Evolutionary conservation across 2,888 invertebrate species (phyloP), one percentile per base, ranked within the genome.

Genomic region (Willowsia nigromaculata): DNA sequence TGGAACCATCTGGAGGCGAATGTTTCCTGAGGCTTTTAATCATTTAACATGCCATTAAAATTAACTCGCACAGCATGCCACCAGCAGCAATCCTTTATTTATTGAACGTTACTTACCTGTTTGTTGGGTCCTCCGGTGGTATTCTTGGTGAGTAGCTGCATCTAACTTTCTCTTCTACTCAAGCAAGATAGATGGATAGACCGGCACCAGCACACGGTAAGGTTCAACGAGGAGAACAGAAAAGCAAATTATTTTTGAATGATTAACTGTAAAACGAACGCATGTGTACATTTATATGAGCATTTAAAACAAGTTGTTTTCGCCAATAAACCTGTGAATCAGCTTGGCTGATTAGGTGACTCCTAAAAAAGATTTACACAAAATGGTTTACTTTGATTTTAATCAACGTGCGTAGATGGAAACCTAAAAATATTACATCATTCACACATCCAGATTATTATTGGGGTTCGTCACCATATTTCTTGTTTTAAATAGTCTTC

Each of bases 21-120:
- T 56, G 71, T 84, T 71, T 84, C 88, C 88, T 68, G 40, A 84
- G 84, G 88, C 83, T 78, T 80, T 85, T 85, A 85, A 89, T 89
- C 89, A 81, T 85, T 89, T 85, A 89, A 80, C 89, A 85, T 89
- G 90, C 84, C 88, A 90, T 90, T 90, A 90, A 88, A 88, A 90
- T 90, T 90, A 90, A 90, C 90, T 90, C 74, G 68, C 90, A 78
- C 89, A 89, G 89, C 89, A 74, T 74, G 89, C 89, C 85, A 89
- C 85, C 84, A 85, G 13, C 76, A 80, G 81, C 81, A 81, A 68
- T 87, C 27, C 68, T 53, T 85, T 50, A 59, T 74, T 78, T 37
- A 33, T 78, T 78, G 53, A 78, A 78, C 78, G 37, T 78, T 78
- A 30, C 74, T 71, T 40, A 25, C 22, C 25, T 25, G 71, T 25